phyloP scores from a whole-genome alignment of 2,797 vertebrate genomes.

The Alosa sapidissima region DNA sequence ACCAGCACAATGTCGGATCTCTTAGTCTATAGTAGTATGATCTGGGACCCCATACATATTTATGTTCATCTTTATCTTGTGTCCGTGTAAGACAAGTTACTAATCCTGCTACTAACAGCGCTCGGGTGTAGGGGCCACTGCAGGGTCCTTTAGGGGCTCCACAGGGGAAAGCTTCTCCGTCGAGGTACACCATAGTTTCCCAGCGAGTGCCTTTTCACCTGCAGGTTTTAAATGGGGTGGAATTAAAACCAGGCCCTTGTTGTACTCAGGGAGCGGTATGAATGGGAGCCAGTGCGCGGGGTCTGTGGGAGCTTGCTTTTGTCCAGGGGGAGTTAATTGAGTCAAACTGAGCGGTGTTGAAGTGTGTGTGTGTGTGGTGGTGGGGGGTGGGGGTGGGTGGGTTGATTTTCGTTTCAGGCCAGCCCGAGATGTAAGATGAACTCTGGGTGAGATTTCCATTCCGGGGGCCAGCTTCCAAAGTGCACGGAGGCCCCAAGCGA shows the following conservation, averaged over 20 bases:
- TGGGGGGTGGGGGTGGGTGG: background rate
- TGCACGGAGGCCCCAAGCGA: background rate
- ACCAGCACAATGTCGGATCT: background rate
- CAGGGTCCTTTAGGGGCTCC: background rate
- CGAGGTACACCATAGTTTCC: background rate
- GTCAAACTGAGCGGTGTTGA: constrained; percentile 10
- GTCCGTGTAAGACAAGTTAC: no score
- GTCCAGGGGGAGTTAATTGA: constrained; percentile 7
- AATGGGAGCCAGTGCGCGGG: background rate
- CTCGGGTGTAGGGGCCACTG: background rate
- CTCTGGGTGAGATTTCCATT: background rate
- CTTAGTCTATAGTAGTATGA: background rate
- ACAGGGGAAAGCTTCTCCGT: background rate
- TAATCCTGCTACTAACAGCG: background rate
- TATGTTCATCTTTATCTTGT: background rate
- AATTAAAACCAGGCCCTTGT: background rate
- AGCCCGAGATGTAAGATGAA: constrained; percentile 10
- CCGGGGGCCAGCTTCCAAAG: background rate
- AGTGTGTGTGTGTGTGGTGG: background rate
- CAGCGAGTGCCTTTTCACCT: background rate
- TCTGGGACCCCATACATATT: background rate
- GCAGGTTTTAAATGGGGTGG: background rate
- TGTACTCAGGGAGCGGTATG: background rate
- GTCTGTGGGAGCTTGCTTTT: background rate
- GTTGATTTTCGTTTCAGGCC: background rate